phyloP scores from a whole-genome alignment of 1,140 invertebrate species.

The Hycleus cichorii region DNA sequence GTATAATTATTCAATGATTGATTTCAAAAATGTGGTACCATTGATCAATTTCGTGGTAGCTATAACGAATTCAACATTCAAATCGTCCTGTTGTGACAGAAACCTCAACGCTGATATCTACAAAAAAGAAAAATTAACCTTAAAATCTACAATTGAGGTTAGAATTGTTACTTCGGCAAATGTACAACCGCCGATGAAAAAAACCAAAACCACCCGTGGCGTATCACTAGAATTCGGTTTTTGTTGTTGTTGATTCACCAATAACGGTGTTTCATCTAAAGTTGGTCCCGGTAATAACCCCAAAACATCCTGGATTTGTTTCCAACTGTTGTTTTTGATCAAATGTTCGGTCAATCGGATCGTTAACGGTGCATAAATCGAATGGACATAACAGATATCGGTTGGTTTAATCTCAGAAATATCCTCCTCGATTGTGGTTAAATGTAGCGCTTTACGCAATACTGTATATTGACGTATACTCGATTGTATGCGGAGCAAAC shows the following conservation, averaged over 20 bases:
- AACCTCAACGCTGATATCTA: constrained; percentile 83
- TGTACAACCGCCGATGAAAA: constrained; percentile 94
- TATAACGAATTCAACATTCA: constrained; percentile 85
- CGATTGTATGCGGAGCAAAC: constrained; percentile 67
- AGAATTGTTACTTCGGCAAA: constrained; percentile 66
- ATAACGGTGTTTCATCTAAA: constrained; percentile 45
- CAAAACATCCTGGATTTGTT: constrained; percentile 54
- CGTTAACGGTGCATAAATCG: constrained; percentile 90
- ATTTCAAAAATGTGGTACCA: constrained; percentile 76
- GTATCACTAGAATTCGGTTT: constrained; percentile 38
- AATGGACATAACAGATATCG: constrained; percentile 91
- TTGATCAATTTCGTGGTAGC: constrained; percentile 91
- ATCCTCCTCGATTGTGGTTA: constrained; percentile 71
- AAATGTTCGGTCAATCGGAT: constrained; percentile 80
- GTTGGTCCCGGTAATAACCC: constrained; percentile 50
- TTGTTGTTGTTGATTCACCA: constrained; percentile 20
- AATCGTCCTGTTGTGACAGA: constrained; percentile 86
- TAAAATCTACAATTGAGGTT: background rate
- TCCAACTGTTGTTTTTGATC: constrained; percentile 76
- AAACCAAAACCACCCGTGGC: constrained; percentile 78
- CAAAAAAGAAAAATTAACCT: constrained; percentile 16
- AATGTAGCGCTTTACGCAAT: constrained; percentile 48
- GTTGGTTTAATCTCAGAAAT: constrained; percentile 74
- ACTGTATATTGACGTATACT: constrained; percentile 62
- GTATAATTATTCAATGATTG: constrained; percentile 52